Conservation (phyloP, 2,113 vertebrate genomes). For the Lamprotornis superbus region DNA sequence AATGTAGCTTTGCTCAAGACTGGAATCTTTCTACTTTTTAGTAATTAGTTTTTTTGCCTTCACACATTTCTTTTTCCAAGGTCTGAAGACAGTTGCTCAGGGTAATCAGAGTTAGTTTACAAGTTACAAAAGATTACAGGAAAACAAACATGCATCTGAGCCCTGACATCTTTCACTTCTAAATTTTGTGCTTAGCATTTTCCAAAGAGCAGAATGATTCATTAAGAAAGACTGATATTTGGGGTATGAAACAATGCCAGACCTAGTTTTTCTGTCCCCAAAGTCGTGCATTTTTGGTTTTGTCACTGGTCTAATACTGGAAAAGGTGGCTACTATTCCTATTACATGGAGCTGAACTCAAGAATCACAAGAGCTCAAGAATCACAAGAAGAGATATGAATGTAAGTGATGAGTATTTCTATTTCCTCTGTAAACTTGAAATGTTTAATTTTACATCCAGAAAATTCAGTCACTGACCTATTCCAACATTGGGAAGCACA, state of each 20-base stretch:
- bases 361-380: background rate
- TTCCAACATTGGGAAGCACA: background rate
- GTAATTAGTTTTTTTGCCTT: background rate
- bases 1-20: background rate
- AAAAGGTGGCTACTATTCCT: background rate
- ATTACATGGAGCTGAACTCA: background rate
- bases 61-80: background rate
- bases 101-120: background rate
- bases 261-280: background rate
- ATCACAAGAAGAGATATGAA: background rate
- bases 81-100: background rate
- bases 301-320: background rate
- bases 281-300: background rate
- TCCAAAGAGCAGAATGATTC: background rate
- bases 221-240: background rate
- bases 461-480: background rate
- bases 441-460: background rate
- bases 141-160: background rate
- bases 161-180: background rate
- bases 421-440: background rate
- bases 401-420: background rate
- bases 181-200: background rate
- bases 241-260: background rate
- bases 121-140: background rate
- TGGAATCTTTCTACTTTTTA: background rate